phyloP scores from a whole-genome alignment of 2,888 invertebrate species.

The Anorthoa munda region DNA sequence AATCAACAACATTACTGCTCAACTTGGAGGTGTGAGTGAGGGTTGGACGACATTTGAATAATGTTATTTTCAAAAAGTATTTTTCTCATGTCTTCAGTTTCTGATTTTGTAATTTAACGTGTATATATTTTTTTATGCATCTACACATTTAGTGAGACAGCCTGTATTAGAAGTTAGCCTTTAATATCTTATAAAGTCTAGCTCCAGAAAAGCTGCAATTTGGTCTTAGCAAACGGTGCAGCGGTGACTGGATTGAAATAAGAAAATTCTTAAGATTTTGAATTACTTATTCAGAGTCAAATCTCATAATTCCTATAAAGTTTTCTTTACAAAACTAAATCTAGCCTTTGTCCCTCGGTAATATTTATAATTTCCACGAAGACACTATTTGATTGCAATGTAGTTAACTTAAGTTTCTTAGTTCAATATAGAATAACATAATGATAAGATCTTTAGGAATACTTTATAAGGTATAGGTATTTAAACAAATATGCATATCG shows the following conservation, averaged over 20 bases:
- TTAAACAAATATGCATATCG: not conserved
- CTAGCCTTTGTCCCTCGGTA: not conserved
- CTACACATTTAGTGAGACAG: no score
- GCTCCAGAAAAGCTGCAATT: not conserved
- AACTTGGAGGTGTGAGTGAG: no score
- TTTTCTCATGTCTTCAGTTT: no score
- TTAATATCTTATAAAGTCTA: slow-evolving; percentile 1
- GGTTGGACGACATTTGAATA: no score
- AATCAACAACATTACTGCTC: no score
- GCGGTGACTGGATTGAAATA: not conserved
- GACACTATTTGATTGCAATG: not conserved
- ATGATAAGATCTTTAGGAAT: not conserved
- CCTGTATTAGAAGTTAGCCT: not conserved
- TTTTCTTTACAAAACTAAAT: not conserved
- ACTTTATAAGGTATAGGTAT: no score
- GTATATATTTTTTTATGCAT: no score
- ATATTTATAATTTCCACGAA: not conserved
- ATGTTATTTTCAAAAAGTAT: no score
- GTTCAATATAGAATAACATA: not conserved
- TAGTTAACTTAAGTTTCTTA: not conserved
- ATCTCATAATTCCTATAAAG: not conserved
- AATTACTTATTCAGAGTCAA: not conserved
- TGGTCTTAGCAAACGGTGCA: not conserved
- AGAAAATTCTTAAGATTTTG: not conserved
- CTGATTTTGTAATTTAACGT: no score